These are phyloP conservation scores for Conopomorpha cramerella DNA, from an alignment of 1,140 invertebrate species.

Conservation along the genomic window DNA sequence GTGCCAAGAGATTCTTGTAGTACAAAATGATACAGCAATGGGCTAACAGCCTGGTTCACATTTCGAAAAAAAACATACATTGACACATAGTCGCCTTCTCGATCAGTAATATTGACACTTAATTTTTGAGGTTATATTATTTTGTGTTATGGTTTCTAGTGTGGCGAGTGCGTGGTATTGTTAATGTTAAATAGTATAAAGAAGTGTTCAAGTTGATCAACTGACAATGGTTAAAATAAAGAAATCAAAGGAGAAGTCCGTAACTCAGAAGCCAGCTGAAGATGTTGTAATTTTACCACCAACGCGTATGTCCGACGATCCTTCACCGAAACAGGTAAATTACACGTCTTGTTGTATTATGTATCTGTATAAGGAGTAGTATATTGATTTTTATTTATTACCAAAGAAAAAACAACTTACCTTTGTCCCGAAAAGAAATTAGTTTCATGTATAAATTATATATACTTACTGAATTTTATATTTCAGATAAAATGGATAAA, in stretches of 20 bases:
- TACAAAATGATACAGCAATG: too few relatives aligned
- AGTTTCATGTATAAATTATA: background rate
- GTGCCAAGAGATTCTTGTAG: too few relatives aligned
- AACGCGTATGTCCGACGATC: slow-evolving; percentile 41
- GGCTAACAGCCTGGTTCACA: too few relatives aligned
- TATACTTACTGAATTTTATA: background rate
- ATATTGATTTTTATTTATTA: background rate
- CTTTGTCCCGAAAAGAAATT: background rate
- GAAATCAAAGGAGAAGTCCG: slow-evolving; percentile 13
- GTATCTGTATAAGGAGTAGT: background rate
- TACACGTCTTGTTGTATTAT: slow-evolving; percentile 1
- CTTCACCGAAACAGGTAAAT: slow-evolving; percentile 32
- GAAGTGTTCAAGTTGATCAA: too few relatives aligned
- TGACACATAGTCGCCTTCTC: too few relatives aligned
- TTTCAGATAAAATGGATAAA: slow-evolving; percentile 88
- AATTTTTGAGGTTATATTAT: too few relatives aligned
- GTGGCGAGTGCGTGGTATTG: too few relatives aligned
- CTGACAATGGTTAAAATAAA: slow-evolving; percentile 14
- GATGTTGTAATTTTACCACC: slow-evolving; percentile 39
- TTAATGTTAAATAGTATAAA: too few relatives aligned
- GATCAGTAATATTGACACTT: too few relatives aligned
- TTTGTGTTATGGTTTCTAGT: too few relatives aligned
- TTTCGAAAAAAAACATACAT: too few relatives aligned
- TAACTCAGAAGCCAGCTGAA: slow-evolving; percentile 12
- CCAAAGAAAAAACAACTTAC: background rate